Evolutionary conservation across 1,140 invertebrate genomes (phyloP).

Genomic region (Aphaenogaster rudis): DNA sequence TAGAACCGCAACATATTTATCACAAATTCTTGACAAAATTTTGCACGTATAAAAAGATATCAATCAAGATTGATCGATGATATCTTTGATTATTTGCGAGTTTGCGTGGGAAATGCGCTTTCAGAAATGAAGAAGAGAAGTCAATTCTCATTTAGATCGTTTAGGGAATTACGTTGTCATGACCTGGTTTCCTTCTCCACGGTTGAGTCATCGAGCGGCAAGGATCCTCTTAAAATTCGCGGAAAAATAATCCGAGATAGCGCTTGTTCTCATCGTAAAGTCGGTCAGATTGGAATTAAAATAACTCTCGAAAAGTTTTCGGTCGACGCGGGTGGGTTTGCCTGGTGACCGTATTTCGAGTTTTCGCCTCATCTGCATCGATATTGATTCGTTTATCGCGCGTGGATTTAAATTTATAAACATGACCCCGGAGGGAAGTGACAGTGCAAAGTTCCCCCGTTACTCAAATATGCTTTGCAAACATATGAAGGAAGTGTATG

Average conservation of each 20-base stretch:
- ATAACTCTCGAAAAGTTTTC: slow-evolving; percentile 68
- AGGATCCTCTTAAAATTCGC: slow-evolving; percentile 29
- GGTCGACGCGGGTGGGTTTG: slow-evolving; percentile 14
- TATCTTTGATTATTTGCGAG: neutral
- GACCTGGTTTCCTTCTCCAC: slow-evolving; percentile 23
- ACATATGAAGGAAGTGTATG: slow-evolving; percentile 12
- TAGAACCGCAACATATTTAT: neutral
- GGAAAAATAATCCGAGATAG: slow-evolving; percentile 76
- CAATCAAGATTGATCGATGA: neutral
- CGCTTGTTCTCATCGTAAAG: slow-evolving; percentile 63
- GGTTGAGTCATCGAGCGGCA: slow-evolving; percentile 16
- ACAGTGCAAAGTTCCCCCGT: slow-evolving; percentile 27
- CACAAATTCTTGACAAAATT: neutral
- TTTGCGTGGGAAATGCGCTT: neutral
- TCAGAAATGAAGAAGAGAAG: slow-evolving; percentile 57
- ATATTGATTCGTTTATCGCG: slow-evolving; percentile 65
- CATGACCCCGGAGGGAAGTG: slow-evolving; percentile 27
- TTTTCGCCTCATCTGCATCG: slow-evolving; percentile 63
- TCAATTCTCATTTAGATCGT: slow-evolving; percentile 78
- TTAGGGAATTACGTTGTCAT: slow-evolving; percentile 72
- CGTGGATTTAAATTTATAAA: slow-evolving; percentile 62
- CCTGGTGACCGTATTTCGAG: slow-evolving; percentile 47
- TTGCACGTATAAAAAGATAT: neutral
- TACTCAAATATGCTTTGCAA: slow-evolving; percentile 53
- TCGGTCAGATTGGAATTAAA: slow-evolving; percentile 71